Evolutionary conservation across 2,113 vertebrate genomes (phyloP), one percentile per base, ranked within the genome.

Genomic region (Hoplias malabaricus): DNA sequence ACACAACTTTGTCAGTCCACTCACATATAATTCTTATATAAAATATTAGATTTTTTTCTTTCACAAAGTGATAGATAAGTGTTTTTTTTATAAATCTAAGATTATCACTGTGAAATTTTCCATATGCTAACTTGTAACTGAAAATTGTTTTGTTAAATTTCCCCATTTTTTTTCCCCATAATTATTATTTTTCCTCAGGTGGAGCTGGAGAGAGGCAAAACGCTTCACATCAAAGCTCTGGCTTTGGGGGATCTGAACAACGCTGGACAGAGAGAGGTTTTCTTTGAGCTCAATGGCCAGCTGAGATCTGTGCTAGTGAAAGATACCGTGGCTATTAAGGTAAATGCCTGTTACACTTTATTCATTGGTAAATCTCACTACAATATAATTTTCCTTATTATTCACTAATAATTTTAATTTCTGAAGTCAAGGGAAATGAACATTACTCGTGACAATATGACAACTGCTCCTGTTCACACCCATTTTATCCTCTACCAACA

Each of bases 251-350:
- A 96, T 86, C 90, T 98, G 80, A 96, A 95, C 90, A 92, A 93
- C 79, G 91, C 94, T 0, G 96, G 96, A 34, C 96, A 97, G 90
- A 92, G 96, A 70, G 95, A 98, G 86, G 96, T 98, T 48, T 98
- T 98, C 90, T 98, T 98, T 16, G 96, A 98, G 83, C 93, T 98
- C 63, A 97, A 97, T 0, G 96, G 96, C 23, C 96, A 97, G 85
- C 92, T 98, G 77, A 90, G 96, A 57, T 96, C 96, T 25, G 94
- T 98, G 77, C 92, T 98, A 66, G 95, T 98, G 72, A 95, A 94
- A 84, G 96, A 98, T 84, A 94, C 94, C 0, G 90, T 94, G 11
- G 96, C 96, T 82, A 94, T 97, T 93, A 98, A 97, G 95, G 95
- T 96, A 86, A 31, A 53, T 2, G 19, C 21, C 43, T 34, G 11